Conservation (phyloP, 2,113 vertebrate genomes). For the Ursus arctos region DNA sequence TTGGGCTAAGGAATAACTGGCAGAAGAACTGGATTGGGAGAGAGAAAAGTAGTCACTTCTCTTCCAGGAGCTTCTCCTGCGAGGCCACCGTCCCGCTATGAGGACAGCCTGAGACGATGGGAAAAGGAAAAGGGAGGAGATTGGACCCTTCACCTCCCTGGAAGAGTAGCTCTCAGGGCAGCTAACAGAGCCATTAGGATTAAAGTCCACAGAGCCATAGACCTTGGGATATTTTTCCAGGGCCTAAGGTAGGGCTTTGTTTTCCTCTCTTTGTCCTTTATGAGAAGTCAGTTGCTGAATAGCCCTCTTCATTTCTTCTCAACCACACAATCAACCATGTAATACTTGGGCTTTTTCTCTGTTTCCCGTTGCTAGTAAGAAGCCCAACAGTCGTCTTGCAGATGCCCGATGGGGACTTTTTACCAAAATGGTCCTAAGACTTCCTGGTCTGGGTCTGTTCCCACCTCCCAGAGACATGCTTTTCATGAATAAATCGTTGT, state of each 20-base stretch:
- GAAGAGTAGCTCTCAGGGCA: not conserved
- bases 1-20: not conserved
- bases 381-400: not conserved
- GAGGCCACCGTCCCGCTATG: not conserved
- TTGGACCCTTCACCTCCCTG: not conserved
- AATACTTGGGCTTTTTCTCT: not conserved
- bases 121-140: not conserved
- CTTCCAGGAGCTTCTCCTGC: not conserved
- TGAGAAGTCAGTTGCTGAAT: slow-evolving; percentile 3
- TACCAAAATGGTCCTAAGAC: not conserved
- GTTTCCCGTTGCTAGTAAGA: not conserved
- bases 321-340: not conserved
- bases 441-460: slow-evolving; percentile 1
- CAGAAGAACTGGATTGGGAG: not conserved
- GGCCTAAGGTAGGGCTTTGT: not conserved
- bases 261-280: slow-evolving; percentile 48
- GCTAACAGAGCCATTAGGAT: not conserved
- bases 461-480: not conserved
- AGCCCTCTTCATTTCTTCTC: slow-evolving; percentile 13
- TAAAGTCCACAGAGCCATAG: not conserved
- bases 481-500: slow-evolving; percentile 24
- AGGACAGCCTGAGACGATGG: not conserved
- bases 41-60: not conserved
- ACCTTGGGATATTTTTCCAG: not conserved
- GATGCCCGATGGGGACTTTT: not conserved